phyloP scores from a whole-genome alignment of 2,888 invertebrate species.

The Ethmia dodecea region DNA sequence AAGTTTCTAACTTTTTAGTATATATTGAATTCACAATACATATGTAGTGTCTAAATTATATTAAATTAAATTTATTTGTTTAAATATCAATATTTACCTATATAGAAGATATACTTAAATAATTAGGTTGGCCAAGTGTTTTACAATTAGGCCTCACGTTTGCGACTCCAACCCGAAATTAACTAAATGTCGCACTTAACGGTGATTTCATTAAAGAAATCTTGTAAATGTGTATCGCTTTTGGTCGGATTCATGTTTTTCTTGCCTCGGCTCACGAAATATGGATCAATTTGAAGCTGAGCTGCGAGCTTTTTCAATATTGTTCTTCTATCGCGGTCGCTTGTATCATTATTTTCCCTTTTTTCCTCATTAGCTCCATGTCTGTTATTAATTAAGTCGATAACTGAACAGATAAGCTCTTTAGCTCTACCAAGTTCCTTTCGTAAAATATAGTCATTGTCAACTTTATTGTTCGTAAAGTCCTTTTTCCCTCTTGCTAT shows the following conservation, averaged over 20 bases:
- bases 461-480: slow-evolving; percentile 20
- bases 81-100: too few species aligned
- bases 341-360: slow-evolving; percentile 45
- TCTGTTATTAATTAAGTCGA: slow-evolving; percentile 40
- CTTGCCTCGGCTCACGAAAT: slow-evolving; percentile 65
- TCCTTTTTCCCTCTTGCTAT: slow-evolving; percentile 74
- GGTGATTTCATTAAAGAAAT: slow-evolving; percentile 47
- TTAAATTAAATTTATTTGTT: too few species aligned
- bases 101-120: too few species aligned
- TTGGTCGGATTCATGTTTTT: slow-evolving; percentile 30
- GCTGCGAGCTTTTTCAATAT: slow-evolving; percentile 60
- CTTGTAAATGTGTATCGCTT: slow-evolving; percentile 34
- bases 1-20: too few species aligned
- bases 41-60: too few species aligned
- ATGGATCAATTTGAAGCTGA: slow-evolving; percentile 63
- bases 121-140: too few species aligned
- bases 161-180: too few species aligned
- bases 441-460: slow-evolving; percentile 25
- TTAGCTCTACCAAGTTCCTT: slow-evolving; percentile 43
- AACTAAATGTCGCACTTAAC: slow-evolving; percentile 53
- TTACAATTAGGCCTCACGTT: too few species aligned
- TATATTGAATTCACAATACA: too few species aligned
- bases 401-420: slow-evolving; percentile 54
- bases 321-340: slow-evolving; percentile 55
- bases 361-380: slow-evolving; percentile 38